Percentiles rank a stretch among this genome's conserved stretches.
Evolutionary conservation across 1,140 invertebrate genomes (phyloP).

Genomic region (Temnothorax curvispinosus): DNA sequence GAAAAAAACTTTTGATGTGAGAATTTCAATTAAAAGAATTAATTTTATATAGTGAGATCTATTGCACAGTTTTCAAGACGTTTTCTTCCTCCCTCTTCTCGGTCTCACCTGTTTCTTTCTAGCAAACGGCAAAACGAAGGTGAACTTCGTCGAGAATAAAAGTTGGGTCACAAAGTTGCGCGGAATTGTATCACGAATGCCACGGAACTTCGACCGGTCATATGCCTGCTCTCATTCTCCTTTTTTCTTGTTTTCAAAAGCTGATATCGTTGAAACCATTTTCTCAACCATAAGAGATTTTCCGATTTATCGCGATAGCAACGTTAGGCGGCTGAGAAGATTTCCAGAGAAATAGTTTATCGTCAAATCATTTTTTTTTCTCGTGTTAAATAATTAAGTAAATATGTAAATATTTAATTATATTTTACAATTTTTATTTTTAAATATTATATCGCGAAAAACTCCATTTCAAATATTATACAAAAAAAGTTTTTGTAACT

Average conservation of each 20-base stretch:
- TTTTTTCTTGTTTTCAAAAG: slow-evolving; percentile 30
- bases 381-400: background rate
- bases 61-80: background rate
- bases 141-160: slow-evolving; percentile 55
- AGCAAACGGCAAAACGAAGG: slow-evolving; percentile 39
- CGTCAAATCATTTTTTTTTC: background rate
- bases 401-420: background rate
- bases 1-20: background rate
- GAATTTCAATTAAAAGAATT: background rate
- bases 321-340: background rate
- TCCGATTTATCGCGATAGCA: background rate
- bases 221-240: background rate
- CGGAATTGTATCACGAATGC: slow-evolving; percentile 61
- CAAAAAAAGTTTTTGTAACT: background rate
- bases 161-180: slow-evolving; percentile 59
- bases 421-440: slow-evolving; percentile 16
- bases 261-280: slow-evolving; percentile 28
- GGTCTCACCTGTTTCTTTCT: slow-evolving; percentile 14
- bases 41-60: background rate
- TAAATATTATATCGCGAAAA: background rate
- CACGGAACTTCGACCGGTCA: slow-evolving; percentile 44
- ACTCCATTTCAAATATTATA: background rate
- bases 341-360: background rate
- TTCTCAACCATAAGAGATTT: slow-evolving; percentile 8
- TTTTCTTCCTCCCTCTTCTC: background rate